Evolutionary conservation across 92 coral and sea anemone genomes (phyloP), one percentile per base, ranked within the genome.

Genomic region (Porites lobata): DNA sequence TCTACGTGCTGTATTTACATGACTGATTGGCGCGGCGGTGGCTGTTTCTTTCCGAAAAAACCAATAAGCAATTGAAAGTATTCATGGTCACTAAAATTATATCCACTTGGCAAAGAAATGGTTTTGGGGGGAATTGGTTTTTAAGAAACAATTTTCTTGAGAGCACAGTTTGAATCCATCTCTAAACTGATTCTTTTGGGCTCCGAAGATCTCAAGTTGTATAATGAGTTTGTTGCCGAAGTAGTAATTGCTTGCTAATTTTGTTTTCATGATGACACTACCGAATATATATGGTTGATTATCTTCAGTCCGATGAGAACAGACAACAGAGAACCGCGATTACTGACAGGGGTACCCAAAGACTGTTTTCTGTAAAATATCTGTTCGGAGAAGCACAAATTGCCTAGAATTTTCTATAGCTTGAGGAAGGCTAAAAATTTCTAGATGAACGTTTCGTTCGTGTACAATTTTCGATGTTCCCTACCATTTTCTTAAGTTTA

Each of bases 81-180:
- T 18, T 65, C 19, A 5, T 68, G 22, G 9, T 22, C 11, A 70
- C 17, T 14, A 1, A 69, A 12, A 68, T 26, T 69, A 3, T 26
- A 4, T 71, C 22, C 9, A 6, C 1, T 71, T 43, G 24, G 11
- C 1, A 38, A 12, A 26, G 56, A 50, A 47, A 17, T 19, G 77
- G 19, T 19, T 9, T 6, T 9, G 3, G 50, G 72, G 72, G 15
- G 29, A 24, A 7, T 11, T 7, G 1, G 1, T 50, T 72, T 72
- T 1, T 8, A 72, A 50, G 9, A 72, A 72, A 72, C 77, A 72
- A 72, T 72, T 72, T 72, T 50, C 32, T 50, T 19, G 19, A 47
- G 32, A 2, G 13, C 50, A 72, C 7, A 50, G 58, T 15, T 43
- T 47, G 8, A 71, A 9, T 7, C n/a, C 15, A 18, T 51, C n/a